Conservation (phyloP, 2,797 vertebrate genomes). For the Masticophis lateralis region DNA sequence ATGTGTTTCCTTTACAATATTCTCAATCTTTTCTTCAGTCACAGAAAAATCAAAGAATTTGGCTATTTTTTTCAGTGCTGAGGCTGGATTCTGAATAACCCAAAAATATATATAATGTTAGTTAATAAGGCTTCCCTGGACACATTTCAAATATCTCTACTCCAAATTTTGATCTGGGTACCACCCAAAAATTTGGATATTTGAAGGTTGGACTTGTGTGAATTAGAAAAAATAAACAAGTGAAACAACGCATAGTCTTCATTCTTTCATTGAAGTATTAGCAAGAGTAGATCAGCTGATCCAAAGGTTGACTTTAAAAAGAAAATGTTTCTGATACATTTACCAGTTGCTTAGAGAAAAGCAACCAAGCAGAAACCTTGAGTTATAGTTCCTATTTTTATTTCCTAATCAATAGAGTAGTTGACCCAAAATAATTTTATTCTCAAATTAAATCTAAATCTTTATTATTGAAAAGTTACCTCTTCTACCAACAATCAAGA, state of each 20-base stretch:
- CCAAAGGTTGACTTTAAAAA: not conserved
- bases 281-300: not conserved
- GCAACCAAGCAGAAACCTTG: not conserved
- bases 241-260: not conserved
- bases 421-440: not conserved
- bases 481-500: slow-evolving; percentile 40
- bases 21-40: slow-evolving; percentile 59
- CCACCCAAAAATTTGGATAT: not conserved
- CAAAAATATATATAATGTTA: not conserved
- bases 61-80: slow-evolving; percentile 54
- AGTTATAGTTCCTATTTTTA: not conserved
- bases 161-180: not conserved
- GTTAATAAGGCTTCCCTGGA: not conserved
- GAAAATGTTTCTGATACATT: not conserved
- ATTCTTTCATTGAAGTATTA: not conserved
- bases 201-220: not conserved
- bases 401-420: not conserved
- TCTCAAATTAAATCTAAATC: not conserved
- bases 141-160: not conserved
- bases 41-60: slow-evolving; percentile 64
- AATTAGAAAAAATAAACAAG: not conserved
- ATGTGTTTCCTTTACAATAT: slow-evolving; percentile 44
- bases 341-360: not conserved
- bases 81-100: slow-evolving; percentile 56
- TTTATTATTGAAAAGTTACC: slow-evolving; percentile 40